These are phyloP conservation scores for Coryphaenoides rupestris DNA, from an alignment of 2,113 vertebrate genomes.

Conservation along the genomic window DNA sequence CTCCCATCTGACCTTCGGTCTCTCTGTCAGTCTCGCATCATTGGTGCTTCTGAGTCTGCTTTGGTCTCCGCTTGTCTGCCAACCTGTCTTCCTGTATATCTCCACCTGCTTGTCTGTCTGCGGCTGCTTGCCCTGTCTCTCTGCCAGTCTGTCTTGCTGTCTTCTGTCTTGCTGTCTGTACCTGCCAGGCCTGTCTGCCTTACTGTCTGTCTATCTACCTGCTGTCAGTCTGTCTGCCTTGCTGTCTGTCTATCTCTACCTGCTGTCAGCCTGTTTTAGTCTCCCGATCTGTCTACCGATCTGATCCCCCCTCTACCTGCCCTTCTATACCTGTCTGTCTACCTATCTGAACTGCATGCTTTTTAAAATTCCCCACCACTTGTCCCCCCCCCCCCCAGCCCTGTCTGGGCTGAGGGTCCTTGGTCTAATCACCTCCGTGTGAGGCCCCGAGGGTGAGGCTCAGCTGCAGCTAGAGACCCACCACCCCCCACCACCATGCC, in stretches of 20 bases:
- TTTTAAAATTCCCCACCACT: not conserved
- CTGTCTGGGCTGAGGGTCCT: not conserved
- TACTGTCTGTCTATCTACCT: not conserved
- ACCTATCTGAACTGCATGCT: not conserved
- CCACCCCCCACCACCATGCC: no score
- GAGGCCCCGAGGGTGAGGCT: not conserved
- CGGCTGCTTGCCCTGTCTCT: no score
- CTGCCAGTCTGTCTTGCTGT: no score
- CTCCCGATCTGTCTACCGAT: not conserved
- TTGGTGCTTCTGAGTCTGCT: no score
- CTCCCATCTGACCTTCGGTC: no score
- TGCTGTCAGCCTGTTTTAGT: not conserved
- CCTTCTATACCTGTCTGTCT: not conserved
- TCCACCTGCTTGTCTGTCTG: no score
- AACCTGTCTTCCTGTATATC: no score
- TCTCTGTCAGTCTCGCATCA: no score
- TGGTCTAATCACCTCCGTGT: not conserved
- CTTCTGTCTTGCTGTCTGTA: not conserved
- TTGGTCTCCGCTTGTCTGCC: no score
- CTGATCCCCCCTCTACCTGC: not conserved
- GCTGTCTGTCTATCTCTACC: not conserved
- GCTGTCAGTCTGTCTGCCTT: not conserved
- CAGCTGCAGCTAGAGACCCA: not conserved
- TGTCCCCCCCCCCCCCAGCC: conserved; percentile 2
- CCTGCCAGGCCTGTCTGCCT: not conserved